Evolutionary conservation across 2,888 invertebrate genomes (phyloP).

Genomic region (Malthinus seriepunctatus): DNA sequence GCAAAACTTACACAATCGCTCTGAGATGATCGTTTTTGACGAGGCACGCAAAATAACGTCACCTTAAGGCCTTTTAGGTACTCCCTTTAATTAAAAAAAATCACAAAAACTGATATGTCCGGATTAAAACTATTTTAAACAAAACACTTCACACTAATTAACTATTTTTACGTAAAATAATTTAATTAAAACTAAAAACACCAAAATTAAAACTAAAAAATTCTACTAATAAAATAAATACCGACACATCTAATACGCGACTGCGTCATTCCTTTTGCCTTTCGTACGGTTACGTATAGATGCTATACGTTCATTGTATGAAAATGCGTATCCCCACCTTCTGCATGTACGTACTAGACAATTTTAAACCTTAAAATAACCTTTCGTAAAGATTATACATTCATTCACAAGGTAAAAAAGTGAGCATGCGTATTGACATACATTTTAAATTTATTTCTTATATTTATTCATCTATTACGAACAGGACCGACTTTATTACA

Average conservation of each 20-base stretch:
- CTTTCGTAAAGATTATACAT: no score
- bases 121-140: neutral
- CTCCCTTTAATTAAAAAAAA: constrained; percentile 20
- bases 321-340: constrained; percentile 1
- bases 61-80: constrained; percentile 48
- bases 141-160: neutral
- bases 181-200: constrained; percentile 11
- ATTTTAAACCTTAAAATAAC: no score
- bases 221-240: constrained; percentile 12
- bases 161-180: neutral
- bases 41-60: constrained; percentile 65
- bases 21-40: constrained; percentile 63
- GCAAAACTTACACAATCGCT: constrained; percentile 58
- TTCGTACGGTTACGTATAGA: neutral
- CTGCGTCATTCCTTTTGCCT: constrained; percentile 19
- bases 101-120: constrained; percentile 17
- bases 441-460: neutral
- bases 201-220: constrained; percentile 7
- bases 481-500: no score
- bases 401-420: no score
- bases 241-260: constrained; percentile 20
- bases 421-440: constrained; percentile 2
- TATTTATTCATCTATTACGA: no score
- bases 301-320: neutral
- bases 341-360: no score